These are phyloP conservation scores for Euzophera pinguis DNA, from an alignment of 2,888 invertebrate species.

Conservation along the genomic window DNA sequence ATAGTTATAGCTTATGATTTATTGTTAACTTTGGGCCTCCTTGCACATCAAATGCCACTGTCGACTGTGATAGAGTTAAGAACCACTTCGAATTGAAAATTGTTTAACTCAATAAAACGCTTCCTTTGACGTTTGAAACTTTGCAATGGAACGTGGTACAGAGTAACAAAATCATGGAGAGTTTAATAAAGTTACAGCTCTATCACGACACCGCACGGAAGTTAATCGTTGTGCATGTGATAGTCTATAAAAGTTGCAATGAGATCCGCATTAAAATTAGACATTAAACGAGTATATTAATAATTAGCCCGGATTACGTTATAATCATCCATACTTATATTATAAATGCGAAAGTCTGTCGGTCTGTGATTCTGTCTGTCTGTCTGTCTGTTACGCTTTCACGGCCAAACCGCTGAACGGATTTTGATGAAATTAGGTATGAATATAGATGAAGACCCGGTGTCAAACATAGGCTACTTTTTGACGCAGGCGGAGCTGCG, in stretches of 20 bases:
- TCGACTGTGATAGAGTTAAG: not conserved
- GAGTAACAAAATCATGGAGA: slow-evolving; percentile 41
- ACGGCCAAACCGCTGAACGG: too few species aligned
- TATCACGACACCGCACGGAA: slow-evolving; percentile 34
- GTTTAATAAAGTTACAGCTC: slow-evolving; percentile 55
- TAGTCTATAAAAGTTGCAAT: not conserved
- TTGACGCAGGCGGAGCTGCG: too few species aligned
- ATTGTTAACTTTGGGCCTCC: too few species aligned
- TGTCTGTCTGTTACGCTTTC: too few species aligned
- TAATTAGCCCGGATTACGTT: slow-evolving; percentile 29
- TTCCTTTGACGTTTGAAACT: slow-evolving; percentile 38
- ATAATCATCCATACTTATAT: too few species aligned
- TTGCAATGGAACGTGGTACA: slow-evolving; percentile 26
- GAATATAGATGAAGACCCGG: too few species aligned
- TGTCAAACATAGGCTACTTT: too few species aligned
- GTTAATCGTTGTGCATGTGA: not conserved
- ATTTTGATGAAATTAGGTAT: too few species aligned
- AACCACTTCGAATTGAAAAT: not conserved
- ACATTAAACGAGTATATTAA: slow-evolving; percentile 25
- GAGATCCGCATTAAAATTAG: slow-evolving; percentile 10
- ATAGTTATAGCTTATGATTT: too few species aligned
- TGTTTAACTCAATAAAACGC: slow-evolving; percentile 33
- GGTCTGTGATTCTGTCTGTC: too few species aligned
- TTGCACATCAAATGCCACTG: not conserved
- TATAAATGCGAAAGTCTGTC: too few species aligned